These are phyloP conservation scores for Styela clava DNA, from an alignment of 23 tunicate genomes.

Conservation along the genomic window DNA sequence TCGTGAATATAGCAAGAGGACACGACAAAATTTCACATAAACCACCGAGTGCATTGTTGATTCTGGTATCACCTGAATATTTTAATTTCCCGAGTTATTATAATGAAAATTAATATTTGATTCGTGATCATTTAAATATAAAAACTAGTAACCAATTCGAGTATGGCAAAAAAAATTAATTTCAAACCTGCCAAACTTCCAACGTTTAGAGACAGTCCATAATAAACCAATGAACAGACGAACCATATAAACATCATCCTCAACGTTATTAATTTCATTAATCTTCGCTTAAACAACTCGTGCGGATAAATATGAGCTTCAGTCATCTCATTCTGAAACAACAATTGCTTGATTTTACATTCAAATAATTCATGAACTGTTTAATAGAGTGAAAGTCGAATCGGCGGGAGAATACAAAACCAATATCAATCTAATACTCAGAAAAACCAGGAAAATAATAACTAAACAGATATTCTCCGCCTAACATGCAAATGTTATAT, in stretches of 20 bases:
- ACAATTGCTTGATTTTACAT: too few relatives aligned
- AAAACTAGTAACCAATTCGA: too few relatives aligned
- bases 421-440: too few relatives aligned
- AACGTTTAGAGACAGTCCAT: slow-evolving; percentile 83
- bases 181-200: slow-evolving; percentile 70
- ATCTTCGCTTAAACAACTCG: slow-evolving; percentile 54
- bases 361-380: too few relatives aligned
- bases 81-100: not conserved
- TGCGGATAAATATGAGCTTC: not conserved
- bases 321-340: not conserved
- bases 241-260: slow-evolving; percentile 93
- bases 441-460: too few relatives aligned
- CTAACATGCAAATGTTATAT: too few relatives aligned
- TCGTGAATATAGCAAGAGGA: slow-evolving; percentile 53
- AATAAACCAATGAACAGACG: slow-evolving; percentile 82
- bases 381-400: too few relatives aligned
- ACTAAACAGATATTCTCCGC: too few relatives aligned
- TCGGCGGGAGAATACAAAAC: too few relatives aligned
- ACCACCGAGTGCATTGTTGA: slow-evolving; percentile 81
- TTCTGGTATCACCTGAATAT: slow-evolving; percentile 51
- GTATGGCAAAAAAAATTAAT: too few relatives aligned
- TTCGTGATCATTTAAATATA: too few relatives aligned
- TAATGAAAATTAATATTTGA: too few relatives aligned
- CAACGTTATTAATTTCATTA: slow-evolving; percentile 67
- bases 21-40: slow-evolving; percentile 72